Evolutionary conservation across 1,140 invertebrate species (phyloP), one percentile per base, ranked within the genome.

Genomic region (Drosophila navojoa): DNA sequence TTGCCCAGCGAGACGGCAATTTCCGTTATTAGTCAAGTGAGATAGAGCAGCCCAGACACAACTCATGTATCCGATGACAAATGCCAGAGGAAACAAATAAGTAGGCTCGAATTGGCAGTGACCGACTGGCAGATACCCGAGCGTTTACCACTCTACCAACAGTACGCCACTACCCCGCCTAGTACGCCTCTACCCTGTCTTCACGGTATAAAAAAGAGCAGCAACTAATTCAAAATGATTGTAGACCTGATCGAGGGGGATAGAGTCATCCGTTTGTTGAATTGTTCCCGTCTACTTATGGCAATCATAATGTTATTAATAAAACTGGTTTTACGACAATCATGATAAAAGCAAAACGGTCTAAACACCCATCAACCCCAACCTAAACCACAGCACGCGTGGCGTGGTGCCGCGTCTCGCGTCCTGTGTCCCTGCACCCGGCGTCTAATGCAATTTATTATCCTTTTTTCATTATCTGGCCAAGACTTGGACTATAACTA

Each of bases 381-480:
- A 16, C 25, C 32, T 27, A 10, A 38, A 64, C 38, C 27, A 16
- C 71, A 7, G 42, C 78, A 81, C 82, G 76, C 82, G 76, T 32
- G 66, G 42, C 54, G 4, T 15, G 3, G 32, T 22, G 2, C 19
- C 19, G 19, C 19, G 19, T 22, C 1, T 3, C 19, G 2, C 32
- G 32, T 35, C 27, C 27, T 1, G 35, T 6, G 7, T 16, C 15
- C 15, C 40, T 32, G 6, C 40, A 5, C 40, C 15, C 50, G 53
- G 55, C 80, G 86, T 91, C 84, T 91, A 91, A 91, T 91, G 77
- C 81, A 91, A 91, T 91, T 91, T 91, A 91, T 91, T 91, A 91
- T 90, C 74, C 90, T 90, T 91, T 91, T 89, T 90, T 78, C 81
- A 90, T 91, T 90, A 89, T 90, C 85, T 91, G 35, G 52, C 52